Base-by-base conservation (phyloP, 2,888 invertebrate species). In the Branchellion lobata region DNA sequence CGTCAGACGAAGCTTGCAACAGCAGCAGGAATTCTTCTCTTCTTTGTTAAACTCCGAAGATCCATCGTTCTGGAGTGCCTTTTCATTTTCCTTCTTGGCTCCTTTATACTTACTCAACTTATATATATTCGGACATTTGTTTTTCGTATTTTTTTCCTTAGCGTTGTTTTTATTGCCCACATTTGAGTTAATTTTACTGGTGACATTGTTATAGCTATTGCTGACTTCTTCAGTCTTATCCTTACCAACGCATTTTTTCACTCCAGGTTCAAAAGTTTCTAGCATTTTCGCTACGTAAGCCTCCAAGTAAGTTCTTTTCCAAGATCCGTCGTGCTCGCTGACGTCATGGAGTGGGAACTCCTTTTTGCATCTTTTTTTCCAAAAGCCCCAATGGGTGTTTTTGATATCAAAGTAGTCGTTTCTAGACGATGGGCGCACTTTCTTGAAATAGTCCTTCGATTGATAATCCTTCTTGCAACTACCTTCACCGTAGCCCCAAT, bases 221-320 rank as follows among this genome's bases (percentile, higher is more conserved):
- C 40, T n/a, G n/a, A 47, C 61, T 57, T 57, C 61, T 8, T 57
- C n/a, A 57, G 3, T 3, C 14, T 5, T 57, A 8, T 24, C 61
- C 8, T 14, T n/a, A 3, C 8, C 61, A 24, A n/a, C 61, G 61
- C 40, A 40, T 8, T 14, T 40, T 14, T 40, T 40, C 40, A 40
- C 40, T 5, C 8, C 40, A 5, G 40, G 40, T 14, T 57, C 61
- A 57, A 24, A 18, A 57, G 11, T 57, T 24, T 57, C 61, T 5
- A 57, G 3, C 61, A 57, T 57, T 57, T n/a, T 57, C 21, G 61
- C 61, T n/a, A 57, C 21, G 61, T 57, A 57, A 8, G 61, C 21
- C 21, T 57, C 61, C 24, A 57, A 57, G 21, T 57, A 57, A 57
- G 61, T 57, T 57, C 61, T 57, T 57, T 57, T 57, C 61, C 61